Base-by-base conservation (phyloP, 1,140 invertebrate genomes). In the Ridgeia piscesae region DNA sequence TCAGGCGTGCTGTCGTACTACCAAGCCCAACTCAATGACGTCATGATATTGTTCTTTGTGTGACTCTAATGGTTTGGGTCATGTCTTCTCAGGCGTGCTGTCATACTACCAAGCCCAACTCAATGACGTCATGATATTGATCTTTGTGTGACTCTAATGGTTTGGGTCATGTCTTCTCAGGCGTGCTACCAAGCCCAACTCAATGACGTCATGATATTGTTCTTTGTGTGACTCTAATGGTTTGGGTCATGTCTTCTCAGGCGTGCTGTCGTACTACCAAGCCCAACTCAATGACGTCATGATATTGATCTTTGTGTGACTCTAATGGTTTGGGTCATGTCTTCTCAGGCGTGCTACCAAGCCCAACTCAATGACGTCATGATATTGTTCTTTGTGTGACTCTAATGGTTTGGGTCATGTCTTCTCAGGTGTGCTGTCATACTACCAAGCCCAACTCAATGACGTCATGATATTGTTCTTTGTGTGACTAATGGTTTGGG, bases 321-420 rank as follows among this genome's bases (percentile, higher is more conserved):
- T 90, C 8, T 35, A 35, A 42, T 90, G 34, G 42, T 42, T 77
- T 77, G 4, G 11, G 42, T 42, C 42, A 42, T 42, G 58, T 91
- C 6, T 91, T 35, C 8, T 77, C 58, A 77, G 58, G 58, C 1
- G 58, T 77, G 58, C 27, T 77, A 77, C 58, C 11, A 21, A 21
- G 27, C 14, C 27, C 8, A 21, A 31, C 14, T 77, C 27, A 21
- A 31, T 77, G 58, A 21, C 27, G 58, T 77, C 58, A 77, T 77
- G 11, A 31, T 77, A 31, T 21, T 77, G 48, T 50, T 6, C 17
- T 8, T 50, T 50, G 27, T 96, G 98, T 99, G 95, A 98, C 14
- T 77, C 8, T 77, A 21, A 98, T 17, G 98, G 99, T 95, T 96
- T 99, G 33, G 98, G 98, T 91, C 98, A 99, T 95, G 98, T 99